Percentiles rank a stretch among this genome's conserved stretches.
These are phyloP conservation scores for Oncopeltus fasciatus DNA, from an alignment of 1,140 invertebrate species.

Conservation along the genomic window DNA sequence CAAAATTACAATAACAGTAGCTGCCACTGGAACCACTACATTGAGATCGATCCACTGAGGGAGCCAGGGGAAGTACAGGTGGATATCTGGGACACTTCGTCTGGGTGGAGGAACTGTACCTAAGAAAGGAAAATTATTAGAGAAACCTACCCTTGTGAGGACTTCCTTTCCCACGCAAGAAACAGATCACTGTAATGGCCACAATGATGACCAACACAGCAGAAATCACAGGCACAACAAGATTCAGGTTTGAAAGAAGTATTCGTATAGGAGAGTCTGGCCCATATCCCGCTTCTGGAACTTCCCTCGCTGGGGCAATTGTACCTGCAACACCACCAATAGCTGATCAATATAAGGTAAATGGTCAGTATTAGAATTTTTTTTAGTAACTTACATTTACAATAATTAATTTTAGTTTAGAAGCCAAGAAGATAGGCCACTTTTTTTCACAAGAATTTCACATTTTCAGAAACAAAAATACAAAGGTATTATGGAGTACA, in stretches of 20 bases:
- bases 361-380: too few relatives aligned
- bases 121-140: conserved; percentile 30
- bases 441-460: too few relatives aligned
- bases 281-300: conserved; percentile 42
- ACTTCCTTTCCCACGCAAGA: conserved; percentile 63
- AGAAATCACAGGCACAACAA: conserved; percentile 84
- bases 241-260: conserved; percentile 73
- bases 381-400: too few relatives aligned
- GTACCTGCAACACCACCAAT: conserved; percentile 60
- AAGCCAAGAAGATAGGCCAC: too few relatives aligned
- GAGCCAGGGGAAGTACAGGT: conserved; percentile 58
- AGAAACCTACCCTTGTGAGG: conserved; percentile 57
- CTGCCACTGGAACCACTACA: conserved; percentile 66
- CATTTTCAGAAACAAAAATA: too few relatives aligned
- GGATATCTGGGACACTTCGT: conserved; percentile 40
- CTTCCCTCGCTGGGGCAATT: conserved; percentile 76
- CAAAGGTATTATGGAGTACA: too few relatives aligned
- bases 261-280: conserved; percentile 67
- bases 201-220: conserved; percentile 81
- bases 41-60: conserved; percentile 75
- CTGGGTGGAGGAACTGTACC: conserved; percentile 66
- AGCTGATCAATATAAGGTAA: too few relatives aligned
- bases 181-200: conserved; percentile 79
- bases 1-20: conserved; percentile 70
- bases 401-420: too few relatives aligned